Conservation (phyloP, 2,113 vertebrate species). For the Calonectris borealis region DNA sequence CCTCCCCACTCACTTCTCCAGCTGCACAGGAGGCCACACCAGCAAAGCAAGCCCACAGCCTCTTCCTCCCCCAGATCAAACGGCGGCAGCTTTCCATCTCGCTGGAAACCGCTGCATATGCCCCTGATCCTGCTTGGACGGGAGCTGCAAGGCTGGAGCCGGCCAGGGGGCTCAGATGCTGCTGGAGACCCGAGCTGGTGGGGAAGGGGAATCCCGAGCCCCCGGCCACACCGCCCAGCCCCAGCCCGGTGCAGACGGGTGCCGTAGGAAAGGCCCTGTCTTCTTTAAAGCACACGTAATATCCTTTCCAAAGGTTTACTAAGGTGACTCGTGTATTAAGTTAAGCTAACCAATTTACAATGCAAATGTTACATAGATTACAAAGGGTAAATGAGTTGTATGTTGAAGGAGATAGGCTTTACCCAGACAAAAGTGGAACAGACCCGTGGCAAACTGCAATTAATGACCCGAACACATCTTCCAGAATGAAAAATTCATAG, state of each 20-base stretch:
- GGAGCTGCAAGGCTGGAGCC: not conserved
- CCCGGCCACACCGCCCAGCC: not conserved
- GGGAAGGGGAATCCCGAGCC: not conserved
- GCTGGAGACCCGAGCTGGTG: accelerated
- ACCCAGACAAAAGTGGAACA: slow-evolving; percentile 84
- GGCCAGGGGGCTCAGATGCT: not conserved
- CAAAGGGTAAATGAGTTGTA: slow-evolving; percentile 64
- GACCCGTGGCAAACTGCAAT: slow-evolving; percentile 88
- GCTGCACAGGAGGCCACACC: no score
- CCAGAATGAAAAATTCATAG: slow-evolving; percentile 87
- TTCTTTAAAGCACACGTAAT: not conserved
- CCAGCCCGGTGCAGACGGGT: accelerated
- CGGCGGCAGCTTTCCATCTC: not conserved
- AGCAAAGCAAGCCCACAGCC: not conserved
- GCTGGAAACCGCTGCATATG: accelerated
- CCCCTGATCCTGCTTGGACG: not conserved
- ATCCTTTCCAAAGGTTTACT: slow-evolving; percentile 2
- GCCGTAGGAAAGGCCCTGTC: not conserved
- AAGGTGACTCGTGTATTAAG: not conserved
- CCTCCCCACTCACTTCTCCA: no score
- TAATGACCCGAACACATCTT: slow-evolving; percentile 90
- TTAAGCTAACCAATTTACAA: slow-evolving; percentile 63
- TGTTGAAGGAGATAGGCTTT: slow-evolving; percentile 78
- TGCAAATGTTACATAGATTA: slow-evolving; percentile 60
- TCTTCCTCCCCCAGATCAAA: not conserved